Evolutionary conservation across 1,140 invertebrate species (phyloP), one percentile per base, ranked within the genome.

Genomic region (Drosophila chauvacae): DNA sequence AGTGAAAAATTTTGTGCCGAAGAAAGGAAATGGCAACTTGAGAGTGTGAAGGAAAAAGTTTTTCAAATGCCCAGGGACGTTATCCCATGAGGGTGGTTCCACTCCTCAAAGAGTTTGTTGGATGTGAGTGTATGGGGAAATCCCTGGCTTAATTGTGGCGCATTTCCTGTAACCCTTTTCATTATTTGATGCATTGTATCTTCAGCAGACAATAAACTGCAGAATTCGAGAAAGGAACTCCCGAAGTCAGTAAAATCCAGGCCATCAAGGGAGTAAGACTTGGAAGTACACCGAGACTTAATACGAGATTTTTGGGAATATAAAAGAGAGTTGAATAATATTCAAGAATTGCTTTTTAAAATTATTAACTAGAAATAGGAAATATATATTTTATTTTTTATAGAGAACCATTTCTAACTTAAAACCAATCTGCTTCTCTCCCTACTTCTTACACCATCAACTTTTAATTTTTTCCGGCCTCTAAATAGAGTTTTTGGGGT

Each of bases 11-110:
- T 47, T 42, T 75, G 61, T 55, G 48, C 47, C 37, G 6, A 60
- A 76, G 62, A 60, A 74, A 88, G 84, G 84, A 87, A 88, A 69
- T 75, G 55, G 72, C 80, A 81, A 76, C 84, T 88, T 88, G 85
- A 80, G 69, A 87, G 83, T 88, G 83, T 88, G 84, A 88, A 88
- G 72, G 35, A 66, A 83, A 83, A 69, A 77, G 42, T 64, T 87
- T 68, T 78, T 37, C 7, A 72, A 82, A 61, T 47, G 44, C 57
- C 59, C 28, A 13, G 60, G 42, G 62, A 47, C 18, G 56, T 23
- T 68, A 18, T 28, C 41, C 62, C 47, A 41, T 11, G 56, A 18
- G 53, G 35, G 70, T 56, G 35, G 35, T 37, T 55, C 28, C 30
- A 30, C 48, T 30, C 26, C 48, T 30, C 26, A 50, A 6, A 3